These are phyloP conservation scores for Doryteuthis pealeii DNA, from an alignment of 1,140 invertebrate genomes.

Conservation along the genomic window DNA sequence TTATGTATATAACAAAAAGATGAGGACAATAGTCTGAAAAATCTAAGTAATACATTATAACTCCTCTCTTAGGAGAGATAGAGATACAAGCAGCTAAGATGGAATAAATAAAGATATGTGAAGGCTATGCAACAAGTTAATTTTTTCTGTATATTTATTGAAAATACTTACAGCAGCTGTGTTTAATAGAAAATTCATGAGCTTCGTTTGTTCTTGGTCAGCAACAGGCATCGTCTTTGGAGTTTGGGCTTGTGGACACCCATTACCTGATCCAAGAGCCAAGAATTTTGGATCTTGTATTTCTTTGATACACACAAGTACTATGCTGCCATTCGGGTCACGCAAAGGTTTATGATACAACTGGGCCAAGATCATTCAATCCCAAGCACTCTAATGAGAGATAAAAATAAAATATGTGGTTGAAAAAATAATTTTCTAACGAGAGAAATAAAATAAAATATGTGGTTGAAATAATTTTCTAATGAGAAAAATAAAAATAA, in stretches of 20 bases:
- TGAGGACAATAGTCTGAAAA: too few species aligned
- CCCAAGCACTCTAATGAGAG: slow-evolving; percentile 72
- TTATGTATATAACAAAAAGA: too few species aligned
- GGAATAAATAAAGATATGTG: too few species aligned
- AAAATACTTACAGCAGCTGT: slow-evolving; percentile 46
- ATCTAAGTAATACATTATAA: too few species aligned
- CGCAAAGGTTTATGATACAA: slow-evolving; percentile 86
- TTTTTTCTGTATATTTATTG: too few species aligned
- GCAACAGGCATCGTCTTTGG: slow-evolving; percentile 48
- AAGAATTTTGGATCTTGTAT: slow-evolving; percentile 76
- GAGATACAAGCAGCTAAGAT: too few species aligned
- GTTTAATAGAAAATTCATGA: slow-evolving; percentile 66
- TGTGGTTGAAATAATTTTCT: too few species aligned
- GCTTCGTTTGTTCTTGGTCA: slow-evolving; percentile 51
- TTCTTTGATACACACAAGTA: slow-evolving; percentile 82
- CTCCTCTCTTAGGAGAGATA: too few species aligned
- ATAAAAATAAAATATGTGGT: slow-evolving; percentile 18
- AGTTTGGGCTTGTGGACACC: slow-evolving; percentile 81
- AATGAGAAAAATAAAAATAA: too few species aligned
- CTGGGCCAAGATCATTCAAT: slow-evolving; percentile 87
- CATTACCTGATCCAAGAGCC: slow-evolving; percentile 74
- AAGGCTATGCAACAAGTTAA: too few species aligned
- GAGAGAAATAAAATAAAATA: too few species aligned
- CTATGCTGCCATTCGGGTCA: slow-evolving; percentile 86
- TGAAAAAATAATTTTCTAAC: too few species aligned